Evolutionary conservation across 2,888 invertebrate genomes (phyloP).

Genomic region (Eristalis intricaria): DNA sequence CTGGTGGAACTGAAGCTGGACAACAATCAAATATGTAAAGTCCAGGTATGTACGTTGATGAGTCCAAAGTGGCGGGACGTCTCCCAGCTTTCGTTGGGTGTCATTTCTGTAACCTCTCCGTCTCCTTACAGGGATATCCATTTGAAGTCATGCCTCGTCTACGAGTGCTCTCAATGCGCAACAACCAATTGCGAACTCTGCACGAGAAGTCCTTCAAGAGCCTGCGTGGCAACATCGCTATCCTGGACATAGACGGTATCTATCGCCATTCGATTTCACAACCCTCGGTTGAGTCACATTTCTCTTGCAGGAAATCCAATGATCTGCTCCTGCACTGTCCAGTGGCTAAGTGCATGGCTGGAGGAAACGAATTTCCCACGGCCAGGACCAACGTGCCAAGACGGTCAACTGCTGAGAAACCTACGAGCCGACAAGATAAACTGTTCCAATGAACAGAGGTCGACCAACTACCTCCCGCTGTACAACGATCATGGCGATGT

Average conservation of each 20-base stretch:
- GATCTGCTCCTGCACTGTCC: conserved; percentile 89
- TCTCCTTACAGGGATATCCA: conserved; percentile 84
- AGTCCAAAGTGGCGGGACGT: not conserved
- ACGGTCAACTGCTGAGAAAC: conserved; percentile 89
- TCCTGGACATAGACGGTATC: conserved; percentile 91
- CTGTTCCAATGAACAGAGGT: conserved; percentile 82
- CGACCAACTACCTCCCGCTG: conserved; percentile 83
- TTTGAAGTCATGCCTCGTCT: conserved; percentile 92
- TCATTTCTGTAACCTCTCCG: not conserved
- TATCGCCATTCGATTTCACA: not conserved
- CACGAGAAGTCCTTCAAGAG: conserved; percentile 89
- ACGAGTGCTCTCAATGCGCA: conserved; percentile 89
- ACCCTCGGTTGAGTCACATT: not conserved
- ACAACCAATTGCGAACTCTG: conserved; percentile 89
- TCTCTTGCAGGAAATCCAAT: conserved; percentile 88
- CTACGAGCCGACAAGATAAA: conserved; percentile 87
- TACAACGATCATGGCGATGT: conserved; percentile 88
- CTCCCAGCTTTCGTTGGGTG: too few relatives aligned
- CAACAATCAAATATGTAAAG: conserved; percentile 90
- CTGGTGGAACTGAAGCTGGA: conserved; percentile 93
- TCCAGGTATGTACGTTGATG: conserved; percentile 82
- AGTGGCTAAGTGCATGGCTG: conserved; percentile 93
- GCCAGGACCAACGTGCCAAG: conserved; percentile 89
- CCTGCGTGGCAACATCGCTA: conserved; percentile 90
- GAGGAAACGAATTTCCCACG: conserved; percentile 86